These are phyloP conservation scores for Apodemus speciosus DNA, from an alignment of 2,113 vertebrate species.

Conservation along the genomic window DNA sequence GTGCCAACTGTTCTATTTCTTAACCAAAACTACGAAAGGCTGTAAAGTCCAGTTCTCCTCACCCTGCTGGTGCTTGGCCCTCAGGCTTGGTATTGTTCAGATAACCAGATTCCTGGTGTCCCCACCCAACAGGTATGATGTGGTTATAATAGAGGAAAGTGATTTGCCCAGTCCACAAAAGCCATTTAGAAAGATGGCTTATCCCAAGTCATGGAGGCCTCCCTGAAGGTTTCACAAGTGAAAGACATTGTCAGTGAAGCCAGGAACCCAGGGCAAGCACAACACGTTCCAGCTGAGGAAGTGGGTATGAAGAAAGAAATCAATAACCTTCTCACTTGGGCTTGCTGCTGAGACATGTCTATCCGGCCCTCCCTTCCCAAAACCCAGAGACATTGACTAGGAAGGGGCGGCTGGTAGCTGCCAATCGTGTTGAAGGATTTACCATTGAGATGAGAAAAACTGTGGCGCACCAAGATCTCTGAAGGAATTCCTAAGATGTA, in stretches of 20 bases:
- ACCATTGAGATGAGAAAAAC: neutral
- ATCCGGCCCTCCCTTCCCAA: neutral
- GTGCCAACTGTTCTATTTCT: slow-evolving; percentile 57
- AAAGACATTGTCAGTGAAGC: neutral
- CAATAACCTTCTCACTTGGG: neutral
- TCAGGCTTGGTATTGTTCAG: neutral
- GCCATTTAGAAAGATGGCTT: neutral
- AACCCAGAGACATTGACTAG: neutral
- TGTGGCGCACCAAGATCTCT: neutral
- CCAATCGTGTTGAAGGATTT: neutral
- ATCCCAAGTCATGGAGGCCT: neutral
- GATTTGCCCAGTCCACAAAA: neutral
- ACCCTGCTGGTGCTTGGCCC: neutral
- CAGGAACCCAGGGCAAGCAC: neutral
- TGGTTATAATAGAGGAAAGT: neutral
- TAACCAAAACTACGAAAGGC: slow-evolving; percentile 2
- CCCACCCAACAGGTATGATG: fast-evolving
- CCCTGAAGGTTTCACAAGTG: neutral
- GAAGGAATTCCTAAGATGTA: neutral
- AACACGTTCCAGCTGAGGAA: neutral
- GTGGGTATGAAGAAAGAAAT: neutral
- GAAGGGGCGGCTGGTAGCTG: neutral
- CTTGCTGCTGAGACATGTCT: neutral
- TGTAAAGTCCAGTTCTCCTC: neutral
- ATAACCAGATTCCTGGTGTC: neutral